Conservation (phyloP, 2,797 vertebrate genomes). For the Lutjanus argentimaculatus region DNA sequence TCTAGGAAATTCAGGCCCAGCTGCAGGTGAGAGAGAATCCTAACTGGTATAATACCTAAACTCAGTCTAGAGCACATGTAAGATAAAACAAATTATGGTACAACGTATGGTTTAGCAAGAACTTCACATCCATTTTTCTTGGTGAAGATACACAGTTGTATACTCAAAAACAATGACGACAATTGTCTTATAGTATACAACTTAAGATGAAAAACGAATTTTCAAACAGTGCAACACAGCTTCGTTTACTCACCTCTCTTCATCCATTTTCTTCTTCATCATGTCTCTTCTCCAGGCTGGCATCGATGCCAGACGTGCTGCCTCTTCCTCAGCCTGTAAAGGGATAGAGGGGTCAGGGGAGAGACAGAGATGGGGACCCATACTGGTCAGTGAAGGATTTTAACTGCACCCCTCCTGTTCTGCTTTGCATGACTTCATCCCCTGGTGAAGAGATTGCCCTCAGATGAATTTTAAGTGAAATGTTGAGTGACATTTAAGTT, state of each 20-base stretch:
- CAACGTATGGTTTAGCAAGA: neutral
- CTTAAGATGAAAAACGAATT: neutral
- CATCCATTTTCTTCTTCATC: conserved; percentile 97
- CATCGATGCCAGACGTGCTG: conserved; percentile 91
- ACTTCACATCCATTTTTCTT: neutral
- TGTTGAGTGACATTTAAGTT: neutral
- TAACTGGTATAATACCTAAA: neutral
- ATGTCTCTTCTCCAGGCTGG: conserved; percentile 98
- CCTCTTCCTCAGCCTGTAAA: conserved; percentile 92
- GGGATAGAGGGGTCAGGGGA: conserved; percentile 34
- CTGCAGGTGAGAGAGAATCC: neutral
- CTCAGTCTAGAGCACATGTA: neutral
- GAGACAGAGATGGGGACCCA: conserved; percentile 53
- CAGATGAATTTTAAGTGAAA: neutral
- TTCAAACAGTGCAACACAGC: neutral
- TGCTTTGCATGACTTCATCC: conserved; percentile 3
- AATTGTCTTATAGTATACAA: neutral
- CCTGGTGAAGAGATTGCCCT: neutral
- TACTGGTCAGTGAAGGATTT: conserved; percentile 43
- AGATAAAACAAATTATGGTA: neutral
- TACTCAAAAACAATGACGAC: neutral
- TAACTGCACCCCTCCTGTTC: neutral
- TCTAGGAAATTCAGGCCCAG: neutral
- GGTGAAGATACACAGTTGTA: neutral
- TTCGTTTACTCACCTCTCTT: conserved; percentile 91